Conservation (phyloP, 2,797 vertebrate species). For the Pampus argenteus region DNA sequence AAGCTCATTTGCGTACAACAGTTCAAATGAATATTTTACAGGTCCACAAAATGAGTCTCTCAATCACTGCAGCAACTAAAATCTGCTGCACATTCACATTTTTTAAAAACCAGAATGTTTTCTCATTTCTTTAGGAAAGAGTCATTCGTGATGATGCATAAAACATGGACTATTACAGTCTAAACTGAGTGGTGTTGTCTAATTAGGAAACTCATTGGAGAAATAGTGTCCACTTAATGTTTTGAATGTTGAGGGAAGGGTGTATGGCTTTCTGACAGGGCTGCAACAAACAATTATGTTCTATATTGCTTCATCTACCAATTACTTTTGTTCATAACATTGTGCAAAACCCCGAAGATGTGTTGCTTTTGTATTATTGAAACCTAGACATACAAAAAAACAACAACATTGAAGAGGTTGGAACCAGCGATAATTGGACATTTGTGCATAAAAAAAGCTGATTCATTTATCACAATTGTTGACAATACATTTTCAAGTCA, state of each 20-base stretch:
- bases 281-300: neutral
- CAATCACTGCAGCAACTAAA: neutral
- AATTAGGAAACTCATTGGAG: neutral
- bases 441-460: no score
- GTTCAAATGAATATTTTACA: constrained; percentile 30
- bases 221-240: neutral
- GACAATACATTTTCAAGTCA: no score
- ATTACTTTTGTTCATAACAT: no score
- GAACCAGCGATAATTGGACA: no score
- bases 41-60: constrained; percentile 1
- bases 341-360: neutral
- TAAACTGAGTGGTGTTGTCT: neutral
- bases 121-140: neutral
- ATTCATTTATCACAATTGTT: no score
- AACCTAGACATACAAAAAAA: neutral
- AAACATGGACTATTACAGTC: neutral
- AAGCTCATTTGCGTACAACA: constrained; percentile 22
- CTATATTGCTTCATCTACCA: neutral
- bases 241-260: neutral
- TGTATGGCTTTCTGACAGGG: neutral
- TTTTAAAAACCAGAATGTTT: neutral
- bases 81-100: neutral
- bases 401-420: neutral
- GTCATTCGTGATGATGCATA: neutral
- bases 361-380: neutral